Conservation (phyloP, 1,140 invertebrate species). For the Drosophila obscura region DNA sequence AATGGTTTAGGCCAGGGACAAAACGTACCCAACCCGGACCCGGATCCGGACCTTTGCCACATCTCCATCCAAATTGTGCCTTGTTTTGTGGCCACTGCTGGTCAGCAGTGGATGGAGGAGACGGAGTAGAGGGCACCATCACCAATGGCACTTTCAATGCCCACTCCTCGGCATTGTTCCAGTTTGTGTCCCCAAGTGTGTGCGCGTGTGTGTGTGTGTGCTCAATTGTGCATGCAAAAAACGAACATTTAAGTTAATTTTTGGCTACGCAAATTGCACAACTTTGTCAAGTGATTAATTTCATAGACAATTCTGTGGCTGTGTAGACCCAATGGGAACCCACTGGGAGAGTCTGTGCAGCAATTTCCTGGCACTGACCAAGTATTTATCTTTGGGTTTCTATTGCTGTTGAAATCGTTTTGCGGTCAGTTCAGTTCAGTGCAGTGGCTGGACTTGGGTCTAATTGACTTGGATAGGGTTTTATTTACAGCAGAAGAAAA, state of each 20-base stretch:
- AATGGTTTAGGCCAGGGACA: constrained; percentile 66
- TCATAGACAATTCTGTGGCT: constrained; percentile 63
- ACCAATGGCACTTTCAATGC: constrained; percentile 12
- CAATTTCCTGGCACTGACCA: background rate
- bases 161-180: constrained; percentile 41
- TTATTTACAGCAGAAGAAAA: background rate
- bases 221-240: constrained; percentile 64
- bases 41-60: background rate
- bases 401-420: constrained; percentile 26
- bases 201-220: constrained; percentile 10
- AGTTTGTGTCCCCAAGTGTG: background rate
- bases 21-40: constrained; percentile 14
- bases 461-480: background rate
- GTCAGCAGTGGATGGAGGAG: background rate
- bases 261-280: constrained; percentile 74
- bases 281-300: constrained; percentile 76
- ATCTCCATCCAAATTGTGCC: constrained; percentile 18
- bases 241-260: constrained; percentile 75
- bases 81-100: constrained; percentile 40
- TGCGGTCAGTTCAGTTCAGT: constrained; percentile 6
- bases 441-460: background rate
- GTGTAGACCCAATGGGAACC: background rate
- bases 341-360: background rate
- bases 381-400: constrained; percentile 33
- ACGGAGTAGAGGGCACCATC: constrained; percentile 6